phyloP scores from a whole-genome alignment of 2,797 vertebrate species.

The Poeciliopsis paucimaculata region DNA sequence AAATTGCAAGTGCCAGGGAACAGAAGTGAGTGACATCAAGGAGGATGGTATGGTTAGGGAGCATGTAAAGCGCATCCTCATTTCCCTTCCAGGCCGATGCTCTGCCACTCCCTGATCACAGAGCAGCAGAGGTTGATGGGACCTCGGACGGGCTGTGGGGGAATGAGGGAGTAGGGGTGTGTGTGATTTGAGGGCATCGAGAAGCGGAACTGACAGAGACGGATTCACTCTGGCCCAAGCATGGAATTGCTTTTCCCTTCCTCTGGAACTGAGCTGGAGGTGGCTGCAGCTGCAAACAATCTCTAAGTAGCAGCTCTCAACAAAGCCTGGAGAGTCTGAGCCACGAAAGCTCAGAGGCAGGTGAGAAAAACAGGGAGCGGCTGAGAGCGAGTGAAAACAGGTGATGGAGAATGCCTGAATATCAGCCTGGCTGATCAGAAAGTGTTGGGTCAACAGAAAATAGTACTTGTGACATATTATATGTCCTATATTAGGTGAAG shows the following conservation, averaged over 20 bases:
- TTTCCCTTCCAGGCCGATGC: constrained; percentile 67
- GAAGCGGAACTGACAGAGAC: constrained; percentile 84
- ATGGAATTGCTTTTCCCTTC: constrained; percentile 86
- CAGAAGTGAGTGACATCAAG: constrained; percentile 72
- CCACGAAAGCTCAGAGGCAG: constrained; percentile 63
- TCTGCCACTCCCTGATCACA: constrained; percentile 74
- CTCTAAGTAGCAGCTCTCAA: constrained; percentile 77
- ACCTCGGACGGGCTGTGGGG: constrained; percentile 55
- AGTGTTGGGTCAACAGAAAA: constrained; percentile 45
- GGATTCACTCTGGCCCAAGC: constrained; percentile 82
- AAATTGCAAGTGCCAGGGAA: constrained; percentile 70
- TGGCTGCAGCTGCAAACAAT: constrained; percentile 78
- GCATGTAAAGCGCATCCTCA: constrained; percentile 74
- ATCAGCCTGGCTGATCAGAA: constrained; percentile 27
- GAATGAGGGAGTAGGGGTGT: not conserved
- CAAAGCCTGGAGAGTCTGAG: constrained; percentile 62
- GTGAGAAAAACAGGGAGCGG: constrained; percentile 61
- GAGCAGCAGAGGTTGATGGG: constrained; percentile 68
- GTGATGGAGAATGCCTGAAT: constrained; percentile 37
- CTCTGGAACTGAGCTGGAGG: constrained; percentile 80
- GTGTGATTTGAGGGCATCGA: constrained; percentile 83
- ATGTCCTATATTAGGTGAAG: not conserved
- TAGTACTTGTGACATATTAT: constrained; percentile 15
- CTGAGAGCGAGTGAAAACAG: constrained; percentile 54
- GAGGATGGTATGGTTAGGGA: constrained; percentile 63